Evolutionary conservation across 1,140 invertebrate genomes (phyloP).

Genomic region (Drosophila lowei): DNA sequence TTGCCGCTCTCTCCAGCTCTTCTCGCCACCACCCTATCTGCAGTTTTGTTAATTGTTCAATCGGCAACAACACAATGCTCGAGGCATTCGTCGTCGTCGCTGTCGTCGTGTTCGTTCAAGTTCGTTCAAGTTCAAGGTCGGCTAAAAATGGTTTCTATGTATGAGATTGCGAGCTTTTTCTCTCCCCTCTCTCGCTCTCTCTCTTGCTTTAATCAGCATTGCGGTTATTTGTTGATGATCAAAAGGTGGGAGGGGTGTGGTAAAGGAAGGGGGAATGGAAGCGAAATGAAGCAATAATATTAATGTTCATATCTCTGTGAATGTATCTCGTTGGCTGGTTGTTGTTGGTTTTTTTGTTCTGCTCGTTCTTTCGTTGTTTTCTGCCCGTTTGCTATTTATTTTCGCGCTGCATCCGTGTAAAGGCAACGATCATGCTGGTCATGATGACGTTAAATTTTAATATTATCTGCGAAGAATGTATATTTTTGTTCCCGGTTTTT

Average conservation of each 20-base stretch:
- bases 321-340: constrained; percentile 24
- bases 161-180: constrained; percentile 38
- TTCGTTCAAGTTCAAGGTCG: constrained; percentile 77
- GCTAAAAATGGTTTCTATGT: constrained; percentile 53
- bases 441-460: constrained; percentile 7
- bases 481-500: constrained; percentile 29
- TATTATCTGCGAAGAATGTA: too few relatives aligned
- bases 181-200: background rate
- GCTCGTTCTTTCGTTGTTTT: constrained; percentile 17
- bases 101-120: constrained; percentile 12
- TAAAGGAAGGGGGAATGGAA: constrained; percentile 1
- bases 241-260: constrained; percentile 10
- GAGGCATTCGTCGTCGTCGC: constrained; percentile 28
- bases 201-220: constrained; percentile 46
- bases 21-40: constrained; percentile 15
- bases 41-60: constrained; percentile 44
- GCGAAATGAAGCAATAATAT: constrained; percentile 42
- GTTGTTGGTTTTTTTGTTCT: constrained; percentile 5
- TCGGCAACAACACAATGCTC: constrained; percentile 29
- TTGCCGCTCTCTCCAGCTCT: background rate
- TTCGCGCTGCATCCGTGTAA: constrained; percentile 41
- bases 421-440: constrained; percentile 10
- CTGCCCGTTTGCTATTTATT: constrained; percentile 32
- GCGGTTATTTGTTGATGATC: background rate
- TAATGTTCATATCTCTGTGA: constrained; percentile 49